Percentiles rank a stretch among this genome's conserved stretches.
Conservation (phyloP, 2,797 vertebrate species). For the Clarias fuscus region DNA sequence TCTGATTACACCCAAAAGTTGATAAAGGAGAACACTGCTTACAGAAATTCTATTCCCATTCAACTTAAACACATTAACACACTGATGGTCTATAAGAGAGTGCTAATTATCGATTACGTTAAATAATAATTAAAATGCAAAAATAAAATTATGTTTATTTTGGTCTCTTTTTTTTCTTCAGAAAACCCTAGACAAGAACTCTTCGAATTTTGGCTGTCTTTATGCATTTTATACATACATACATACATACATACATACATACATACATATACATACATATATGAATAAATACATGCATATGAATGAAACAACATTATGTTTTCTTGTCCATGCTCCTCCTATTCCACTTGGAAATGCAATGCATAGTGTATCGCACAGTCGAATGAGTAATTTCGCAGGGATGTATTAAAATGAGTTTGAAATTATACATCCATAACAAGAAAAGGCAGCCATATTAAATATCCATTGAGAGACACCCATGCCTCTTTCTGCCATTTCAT, state of each 20-base stretch:
- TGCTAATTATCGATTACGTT: background rate
- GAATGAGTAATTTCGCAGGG: background rate
- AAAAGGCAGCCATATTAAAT: constrained; percentile 17
- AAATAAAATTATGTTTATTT: no score
- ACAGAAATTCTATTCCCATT: background rate
- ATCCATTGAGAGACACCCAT: constrained; percentile 1
- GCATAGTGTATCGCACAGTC: background rate
- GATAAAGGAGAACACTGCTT: background rate
- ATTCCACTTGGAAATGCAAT: background rate
- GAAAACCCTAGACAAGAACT: background rate
- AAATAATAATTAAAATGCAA: background rate
- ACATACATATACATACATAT: no score
- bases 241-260: no score
- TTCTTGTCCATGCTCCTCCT: background rate
- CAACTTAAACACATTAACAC: no score
- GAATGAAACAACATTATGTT: background rate
- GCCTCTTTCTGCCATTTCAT: background rate
- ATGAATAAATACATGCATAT: no score
- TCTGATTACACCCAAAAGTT: background rate
- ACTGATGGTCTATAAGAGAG: background rate
- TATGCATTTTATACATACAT: no score
- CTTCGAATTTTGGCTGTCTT: background rate
- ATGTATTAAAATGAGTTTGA: constrained; percentile 21
- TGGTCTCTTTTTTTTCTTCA: no score
- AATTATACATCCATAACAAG: constrained; percentile 8